These are phyloP conservation scores for Pardalotus punctatus DNA, from an alignment of 2,113 vertebrate genomes.

Conservation along the genomic window DNA sequence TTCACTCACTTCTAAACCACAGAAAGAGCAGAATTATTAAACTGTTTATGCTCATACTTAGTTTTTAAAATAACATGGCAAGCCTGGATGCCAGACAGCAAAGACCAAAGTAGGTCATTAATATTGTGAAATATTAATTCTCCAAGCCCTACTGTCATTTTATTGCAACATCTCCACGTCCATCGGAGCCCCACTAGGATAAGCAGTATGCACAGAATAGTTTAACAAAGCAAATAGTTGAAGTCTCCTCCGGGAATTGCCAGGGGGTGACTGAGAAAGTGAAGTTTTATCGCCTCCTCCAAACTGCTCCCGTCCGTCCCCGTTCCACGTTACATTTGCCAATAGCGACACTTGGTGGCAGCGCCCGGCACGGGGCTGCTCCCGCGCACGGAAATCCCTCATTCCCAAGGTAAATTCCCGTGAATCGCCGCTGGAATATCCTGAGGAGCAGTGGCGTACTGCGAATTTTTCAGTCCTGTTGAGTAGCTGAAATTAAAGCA, in stretches of 20 bases:
- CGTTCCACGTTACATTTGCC: constrained; percentile 72
- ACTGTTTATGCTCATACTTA: neutral
- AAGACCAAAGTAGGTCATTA: neutral
- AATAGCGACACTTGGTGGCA: constrained; percentile 73
- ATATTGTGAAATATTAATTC: too few species aligned
- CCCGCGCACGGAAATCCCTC: fast-evolving
- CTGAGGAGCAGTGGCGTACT: fast-evolving
- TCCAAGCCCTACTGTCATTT: neutral
- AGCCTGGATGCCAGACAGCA: neutral
- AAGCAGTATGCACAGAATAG: fast-evolving
- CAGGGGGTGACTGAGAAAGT: neutral
- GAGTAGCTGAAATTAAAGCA: neutral
- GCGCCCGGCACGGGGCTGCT: neutral
- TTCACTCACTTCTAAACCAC: neutral
- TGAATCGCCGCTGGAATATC: fast-evolving
- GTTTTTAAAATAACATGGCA: neutral
- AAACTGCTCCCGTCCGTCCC: neutral
- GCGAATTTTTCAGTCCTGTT: neutral
- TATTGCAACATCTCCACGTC: neutral
- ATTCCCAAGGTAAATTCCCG: fast-evolving
- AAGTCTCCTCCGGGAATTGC: too few species aligned
- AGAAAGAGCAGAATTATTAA: neutral
- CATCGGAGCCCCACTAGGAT: neutral
- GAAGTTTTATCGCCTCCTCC: neutral
- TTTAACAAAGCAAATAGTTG: neutral